Conservation (phyloP, 1,140 invertebrate genomes). For the Drosophila pallidifrons region DNA sequence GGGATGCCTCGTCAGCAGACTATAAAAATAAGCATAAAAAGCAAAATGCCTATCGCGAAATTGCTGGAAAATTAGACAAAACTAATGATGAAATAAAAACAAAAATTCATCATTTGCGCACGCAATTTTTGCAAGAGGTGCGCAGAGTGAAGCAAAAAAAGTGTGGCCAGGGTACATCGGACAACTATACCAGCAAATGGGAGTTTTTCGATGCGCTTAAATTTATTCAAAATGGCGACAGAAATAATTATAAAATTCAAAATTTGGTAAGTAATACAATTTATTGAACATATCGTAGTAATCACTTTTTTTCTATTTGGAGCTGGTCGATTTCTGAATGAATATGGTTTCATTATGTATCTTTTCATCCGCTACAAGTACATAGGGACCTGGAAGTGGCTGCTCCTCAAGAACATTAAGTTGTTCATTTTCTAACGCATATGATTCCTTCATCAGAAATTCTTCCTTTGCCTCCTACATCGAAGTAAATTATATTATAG, state of each 20-base stretch:
- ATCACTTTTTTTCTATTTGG: too few species aligned
- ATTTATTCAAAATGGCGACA: constrained; percentile 19
- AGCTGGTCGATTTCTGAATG: too few species aligned
- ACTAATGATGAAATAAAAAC: constrained; percentile 14
- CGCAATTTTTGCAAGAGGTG: constrained; percentile 27
- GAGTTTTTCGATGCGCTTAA: constrained; percentile 26
- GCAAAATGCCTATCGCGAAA: constrained; percentile 12
- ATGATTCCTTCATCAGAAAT: too few species aligned
- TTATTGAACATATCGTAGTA: constrained; percentile 30
- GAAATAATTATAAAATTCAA: constrained; percentile 28
- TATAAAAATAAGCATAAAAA: constrained; percentile 20
- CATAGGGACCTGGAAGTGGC: too few species aligned
- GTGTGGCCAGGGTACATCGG: constrained; percentile 12
- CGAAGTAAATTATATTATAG: too few species aligned
- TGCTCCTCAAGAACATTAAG: too few species aligned
- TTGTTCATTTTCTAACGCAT: too few species aligned
- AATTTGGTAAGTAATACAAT: constrained; percentile 37
- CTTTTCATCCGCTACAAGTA: too few species aligned
- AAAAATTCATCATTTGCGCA: constrained; percentile 29
- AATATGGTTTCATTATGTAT: too few species aligned
- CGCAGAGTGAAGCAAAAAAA: constrained; percentile 33
- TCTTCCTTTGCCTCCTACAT: too few species aligned
- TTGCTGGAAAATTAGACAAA: constrained; percentile 8
- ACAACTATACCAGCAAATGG: constrained; percentile 31
- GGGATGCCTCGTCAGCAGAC: neutral